Evolutionary conservation across 2,113 vertebrate genomes (phyloP), one percentile per base, ranked within the genome.

Genomic region (Sorex fumeus): DNA sequence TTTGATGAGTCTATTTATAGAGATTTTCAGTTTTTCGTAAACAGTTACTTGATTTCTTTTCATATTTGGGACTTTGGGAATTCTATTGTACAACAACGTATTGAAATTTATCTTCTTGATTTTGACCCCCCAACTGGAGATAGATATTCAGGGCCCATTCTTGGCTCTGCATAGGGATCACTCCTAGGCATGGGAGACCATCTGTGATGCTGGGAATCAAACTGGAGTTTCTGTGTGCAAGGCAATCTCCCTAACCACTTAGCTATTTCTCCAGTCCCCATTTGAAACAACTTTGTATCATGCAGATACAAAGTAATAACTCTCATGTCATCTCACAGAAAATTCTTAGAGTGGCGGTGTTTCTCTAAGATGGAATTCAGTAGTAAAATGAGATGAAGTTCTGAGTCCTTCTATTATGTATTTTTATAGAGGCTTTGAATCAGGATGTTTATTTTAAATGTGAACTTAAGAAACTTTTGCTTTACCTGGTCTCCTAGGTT

Each of bases 361-460:
- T 53, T n/a, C 57, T 19, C 45, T 11, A 50, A 50, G 3, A 0
- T 75, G 47, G n/a, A 77, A 2, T 72, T 47, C 18, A 82, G 57
- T 50, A 19, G 11, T 21, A 66, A 45, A 45, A 8, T 25, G 1
- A 23, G 2, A 40, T 86, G 9, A 3, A 71, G 0, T 4, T 28
- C 30, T 94, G 28, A 62, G 13, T 32, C 82, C 16, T 84, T 89
- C 36, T 78, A 30, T 25, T n/a, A 1, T 80, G 50, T 19, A 16
- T 47, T 93, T 91, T 66, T 69, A 45, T 36, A 25, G 50, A 60
- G 53, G 18, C 1, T 30, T 93, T 81, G 67, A 84, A 78, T 83
- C 70, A 92, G 16, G 70, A 16, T 43, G 67, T 92, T 95, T 78
- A 45, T 71, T 94, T 91, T 30, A 40, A 25, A 77, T 60, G 45